A percentile compares a stretch with the other conserved stretches of the same genome.
Evolutionary conservation across 2,113 vertebrate genomes (phyloP).

Genomic region (Ammodytes dubius): DNA sequence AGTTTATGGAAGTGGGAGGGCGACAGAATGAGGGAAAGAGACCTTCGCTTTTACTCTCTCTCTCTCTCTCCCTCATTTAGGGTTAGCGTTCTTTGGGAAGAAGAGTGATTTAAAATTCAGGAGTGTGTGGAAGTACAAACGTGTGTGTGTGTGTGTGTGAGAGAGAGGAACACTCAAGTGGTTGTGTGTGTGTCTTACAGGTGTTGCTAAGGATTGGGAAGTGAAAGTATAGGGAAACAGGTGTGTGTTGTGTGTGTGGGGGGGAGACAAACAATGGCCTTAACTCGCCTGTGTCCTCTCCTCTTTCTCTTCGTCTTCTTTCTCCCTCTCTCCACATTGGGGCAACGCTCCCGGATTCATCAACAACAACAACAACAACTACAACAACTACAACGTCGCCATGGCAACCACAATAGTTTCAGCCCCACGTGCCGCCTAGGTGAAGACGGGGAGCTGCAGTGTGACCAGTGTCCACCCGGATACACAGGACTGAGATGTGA

Average conservation of each 20-base stretch:
- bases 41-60: slow-evolving; percentile 42
- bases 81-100: slow-evolving; percentile 37
- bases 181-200: slow-evolving; percentile 9
- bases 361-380: slow-evolving; percentile 65
- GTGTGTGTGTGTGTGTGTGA: slow-evolving; percentile 5
- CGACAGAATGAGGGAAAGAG: slow-evolving; percentile 28
- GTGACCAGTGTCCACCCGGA: slow-evolving; percentile 89
- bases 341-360: slow-evolving; percentile 65
- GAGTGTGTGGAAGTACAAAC: slow-evolving; percentile 34
- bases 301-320: slow-evolving; percentile 57
- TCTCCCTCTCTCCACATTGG: slow-evolving; percentile 66
- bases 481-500: slow-evolving; percentile 91
- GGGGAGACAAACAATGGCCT: slow-evolving; percentile 64
- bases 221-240: slow-evolving; percentile 41
- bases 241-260: slow-evolving; percentile 21
- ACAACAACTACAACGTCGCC: slow-evolving; percentile 33
- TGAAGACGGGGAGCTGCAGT: slow-evolving; percentile 86
- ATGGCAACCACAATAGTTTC: slow-evolving; percentile 87
- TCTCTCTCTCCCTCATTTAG: slow-evolving; percentile 38
- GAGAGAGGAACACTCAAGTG: slow-evolving; percentile 10
- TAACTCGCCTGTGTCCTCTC: slow-evolving; percentile 71
- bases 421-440: slow-evolving; percentile 94
- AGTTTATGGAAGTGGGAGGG: slow-evolving; percentile 79
- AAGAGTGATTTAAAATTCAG: slow-evolving; percentile 34
- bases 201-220: slow-evolving; percentile 11